A percentile compares a stretch with the other conserved stretches of the same genome.
phyloP scores from a whole-genome alignment of 2,113 vertebrate genomes.

The Phasianus colchicus region DNA sequence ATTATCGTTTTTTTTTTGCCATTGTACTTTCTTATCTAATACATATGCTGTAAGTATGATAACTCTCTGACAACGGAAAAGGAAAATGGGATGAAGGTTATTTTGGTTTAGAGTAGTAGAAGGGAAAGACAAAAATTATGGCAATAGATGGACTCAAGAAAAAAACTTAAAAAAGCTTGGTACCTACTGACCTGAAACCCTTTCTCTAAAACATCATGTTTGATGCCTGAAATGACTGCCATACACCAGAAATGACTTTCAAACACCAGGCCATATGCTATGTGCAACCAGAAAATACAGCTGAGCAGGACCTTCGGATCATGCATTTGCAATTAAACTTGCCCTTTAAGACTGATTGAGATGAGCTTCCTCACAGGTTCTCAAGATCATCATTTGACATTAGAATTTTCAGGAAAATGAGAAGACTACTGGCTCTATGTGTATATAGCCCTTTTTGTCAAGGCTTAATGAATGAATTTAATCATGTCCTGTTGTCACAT shows the following conservation, averaged over 20 bases:
- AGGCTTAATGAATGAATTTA: not conserved
- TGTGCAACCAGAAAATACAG: not conserved
- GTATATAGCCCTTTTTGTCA: not conserved
- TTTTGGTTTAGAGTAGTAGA: not conserved
- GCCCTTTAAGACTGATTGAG: not conserved
- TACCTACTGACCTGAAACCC: not conserved
- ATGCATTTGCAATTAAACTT: not conserved
- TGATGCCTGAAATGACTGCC: not conserved
- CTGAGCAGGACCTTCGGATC: not conserved
- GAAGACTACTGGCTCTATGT: not conserved
- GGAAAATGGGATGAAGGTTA: not conserved
- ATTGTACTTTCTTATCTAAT: not conserved
- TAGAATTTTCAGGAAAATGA: not conserved
- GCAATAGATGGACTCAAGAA: not conserved
- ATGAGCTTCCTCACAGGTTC: not conserved
- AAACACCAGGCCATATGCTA: not conserved
- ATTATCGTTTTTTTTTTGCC: not conserved
- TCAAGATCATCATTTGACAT: not conserved
- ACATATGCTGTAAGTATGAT: not conserved
- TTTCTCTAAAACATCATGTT: not conserved
- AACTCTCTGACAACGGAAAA: not conserved
- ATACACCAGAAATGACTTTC: not conserved
- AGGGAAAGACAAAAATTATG: not conserved
- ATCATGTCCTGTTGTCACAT: not conserved
- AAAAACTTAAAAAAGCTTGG: not conserved